Evolutionary conservation across 2,113 vertebrate genomes (phyloP).

Genomic region (Anguilla japonica): DNA sequence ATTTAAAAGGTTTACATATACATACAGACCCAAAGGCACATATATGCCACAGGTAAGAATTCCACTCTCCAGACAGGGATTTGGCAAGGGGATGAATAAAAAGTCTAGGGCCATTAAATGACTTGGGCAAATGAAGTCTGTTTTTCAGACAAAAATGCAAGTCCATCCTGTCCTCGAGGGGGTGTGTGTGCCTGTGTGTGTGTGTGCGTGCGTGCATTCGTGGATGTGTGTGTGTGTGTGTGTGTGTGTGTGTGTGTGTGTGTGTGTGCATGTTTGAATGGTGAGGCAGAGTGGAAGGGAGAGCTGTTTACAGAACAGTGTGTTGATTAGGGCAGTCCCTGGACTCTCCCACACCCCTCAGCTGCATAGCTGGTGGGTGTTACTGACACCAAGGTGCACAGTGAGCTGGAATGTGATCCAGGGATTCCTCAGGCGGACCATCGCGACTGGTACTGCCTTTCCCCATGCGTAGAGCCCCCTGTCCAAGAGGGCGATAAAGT

Average conservation of each 20-base stretch:
- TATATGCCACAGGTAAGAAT: constrained; percentile 59
- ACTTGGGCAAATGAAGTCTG: constrained; percentile 41
- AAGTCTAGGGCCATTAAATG: constrained; percentile 73
- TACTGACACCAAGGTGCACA: constrained; percentile 11
- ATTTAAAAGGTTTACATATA: too few relatives aligned
- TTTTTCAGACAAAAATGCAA: too few relatives aligned
- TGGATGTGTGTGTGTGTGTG: background rate
- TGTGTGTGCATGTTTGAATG: background rate
- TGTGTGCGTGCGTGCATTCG: too few relatives aligned
- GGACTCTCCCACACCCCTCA: background rate
- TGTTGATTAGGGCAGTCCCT: background rate
- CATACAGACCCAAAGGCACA: too few relatives aligned
- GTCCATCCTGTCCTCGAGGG: too few relatives aligned
- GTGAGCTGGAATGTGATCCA: background rate
- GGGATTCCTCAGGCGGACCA: constrained; percentile 5
- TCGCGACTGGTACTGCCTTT: constrained; percentile 23
- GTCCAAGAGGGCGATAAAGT: background rate
- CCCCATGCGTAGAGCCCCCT: background rate
- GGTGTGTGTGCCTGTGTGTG: too few relatives aligned
- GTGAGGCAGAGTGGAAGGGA: background rate
- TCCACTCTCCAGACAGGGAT: constrained; percentile 61
- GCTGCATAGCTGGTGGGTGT: constrained; percentile 1
- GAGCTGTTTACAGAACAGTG: constrained; percentile 8
- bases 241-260: background rate
- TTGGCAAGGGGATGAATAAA: constrained; percentile 64